Percentiles rank a stretch among this genome's conserved stretches.
Evolutionary conservation across 2,888 invertebrate genomes (phyloP).

Genomic region (Hemicrepidius hirtus): DNA sequence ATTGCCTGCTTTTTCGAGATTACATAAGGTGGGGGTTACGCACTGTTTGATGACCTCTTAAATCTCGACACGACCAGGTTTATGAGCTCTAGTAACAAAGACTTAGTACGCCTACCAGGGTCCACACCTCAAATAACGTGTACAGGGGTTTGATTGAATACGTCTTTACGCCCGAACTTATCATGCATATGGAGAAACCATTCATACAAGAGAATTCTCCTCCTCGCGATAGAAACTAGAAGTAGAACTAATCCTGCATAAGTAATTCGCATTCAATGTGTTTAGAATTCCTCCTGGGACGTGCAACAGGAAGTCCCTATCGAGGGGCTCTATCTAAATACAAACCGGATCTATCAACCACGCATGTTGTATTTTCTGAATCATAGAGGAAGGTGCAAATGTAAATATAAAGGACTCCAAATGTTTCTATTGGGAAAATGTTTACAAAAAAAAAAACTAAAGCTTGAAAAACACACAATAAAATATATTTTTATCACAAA

Average conservation of each 20-base stretch:
- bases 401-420: no score
- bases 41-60: conserved; percentile 49
- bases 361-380: not conserved
- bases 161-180: conserved; percentile 46
- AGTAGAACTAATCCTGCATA: conserved; percentile 50
- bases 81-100: conserved; percentile 49
- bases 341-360: conserved; percentile 39
- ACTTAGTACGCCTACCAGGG: conserved; percentile 30
- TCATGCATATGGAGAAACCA: conserved; percentile 48
- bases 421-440: no score
- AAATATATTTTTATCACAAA: no score
- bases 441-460: no score
- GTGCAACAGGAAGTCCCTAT: conserved; percentile 38
- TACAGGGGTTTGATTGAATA: conserved; percentile 51
- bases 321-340: conserved; percentile 32
- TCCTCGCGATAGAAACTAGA: conserved; percentile 41
- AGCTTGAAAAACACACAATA: no score
- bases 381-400: conserved; percentile 5
- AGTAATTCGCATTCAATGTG: conserved; percentile 49
- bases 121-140: conserved; percentile 49
- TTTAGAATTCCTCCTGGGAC: conserved; percentile 37
- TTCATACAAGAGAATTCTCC: conserved; percentile 44
- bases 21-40: conserved; percentile 35
- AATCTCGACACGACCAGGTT: conserved; percentile 49
- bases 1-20: conserved; percentile 49